These are phyloP conservation scores for Melopsittacus undulatus DNA, from an alignment of 2,797 vertebrate species.

Conservation along the genomic window DNA sequence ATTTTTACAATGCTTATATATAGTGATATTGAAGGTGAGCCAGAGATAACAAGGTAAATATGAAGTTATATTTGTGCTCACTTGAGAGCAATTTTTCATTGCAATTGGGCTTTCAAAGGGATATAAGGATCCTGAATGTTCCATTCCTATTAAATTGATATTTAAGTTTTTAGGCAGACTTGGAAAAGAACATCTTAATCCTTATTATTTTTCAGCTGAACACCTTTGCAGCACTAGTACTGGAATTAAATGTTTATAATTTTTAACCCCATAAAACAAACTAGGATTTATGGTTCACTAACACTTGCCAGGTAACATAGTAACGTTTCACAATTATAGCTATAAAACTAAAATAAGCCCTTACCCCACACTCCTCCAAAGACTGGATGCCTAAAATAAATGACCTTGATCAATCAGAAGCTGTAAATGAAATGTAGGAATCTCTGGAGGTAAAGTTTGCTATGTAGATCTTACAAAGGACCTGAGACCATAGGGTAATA, in stretches of 20 bases:
- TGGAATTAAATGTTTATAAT: neutral
- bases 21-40: neutral
- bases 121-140: neutral
- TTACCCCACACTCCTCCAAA: neutral
- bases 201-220: constrained; percentile 6
- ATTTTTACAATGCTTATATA: neutral
- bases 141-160: constrained; percentile 8
- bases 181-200: neutral
- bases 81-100: constrained; percentile 18
- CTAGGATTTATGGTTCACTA: neutral
- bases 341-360: neutral
- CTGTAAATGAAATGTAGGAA: neutral
- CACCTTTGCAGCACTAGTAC: neutral
- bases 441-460: neutral
- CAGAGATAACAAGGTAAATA: constrained; percentile 46
- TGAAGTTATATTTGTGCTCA: constrained; percentile 9
- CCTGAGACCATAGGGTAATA: neutral
- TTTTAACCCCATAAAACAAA: constrained; percentile 25
- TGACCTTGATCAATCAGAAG: neutral
- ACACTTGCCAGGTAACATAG: neutral
- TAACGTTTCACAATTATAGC: neutral
- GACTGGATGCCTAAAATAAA: neutral
- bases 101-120: neutral
- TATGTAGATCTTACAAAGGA: neutral
- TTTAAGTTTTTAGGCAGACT: neutral